Evolutionary conservation across 2,888 invertebrate species (phyloP).

Genomic region (Malthinus flaveolus): DNA sequence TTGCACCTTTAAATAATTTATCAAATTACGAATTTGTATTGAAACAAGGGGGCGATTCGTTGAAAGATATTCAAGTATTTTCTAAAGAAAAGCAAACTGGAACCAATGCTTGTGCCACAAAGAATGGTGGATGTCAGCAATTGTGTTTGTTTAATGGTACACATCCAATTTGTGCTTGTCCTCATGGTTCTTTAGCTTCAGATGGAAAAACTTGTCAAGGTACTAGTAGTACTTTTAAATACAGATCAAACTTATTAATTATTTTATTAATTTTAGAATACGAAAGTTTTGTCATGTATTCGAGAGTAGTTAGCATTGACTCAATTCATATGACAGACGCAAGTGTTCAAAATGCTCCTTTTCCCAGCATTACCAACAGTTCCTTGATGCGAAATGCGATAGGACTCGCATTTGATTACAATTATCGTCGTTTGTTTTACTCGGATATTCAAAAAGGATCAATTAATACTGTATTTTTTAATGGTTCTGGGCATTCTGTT

Average conservation of each 20-base stretch:
- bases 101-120: slow-evolving; percentile 64
- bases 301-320: slow-evolving; percentile 79
- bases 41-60: slow-evolving; percentile 64
- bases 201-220: slow-evolving; percentile 71
- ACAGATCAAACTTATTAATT: too few relatives aligned
- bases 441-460: slow-evolving; percentile 87
- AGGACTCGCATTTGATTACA: slow-evolving; percentile 79
- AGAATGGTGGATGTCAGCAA: slow-evolving; percentile 76
- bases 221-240: slow-evolving; percentile 1
- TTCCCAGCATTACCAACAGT: slow-evolving; percentile 70
- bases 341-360: slow-evolving; percentile 75
- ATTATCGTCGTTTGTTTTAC: slow-evolving; percentile 72
- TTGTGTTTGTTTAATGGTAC: slow-evolving; percentile 75
- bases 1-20: slow-evolving; percentile 65
- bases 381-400: slow-evolving; percentile 84
- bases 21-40: slow-evolving; percentile 60
- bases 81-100: slow-evolving; percentile 60
- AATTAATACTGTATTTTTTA: slow-evolving; percentile 80
- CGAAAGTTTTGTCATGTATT: slow-evolving; percentile 82
- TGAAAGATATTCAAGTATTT: slow-evolving; percentile 71
- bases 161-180: slow-evolving; percentile 74
- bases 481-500: slow-evolving; percentile 73
- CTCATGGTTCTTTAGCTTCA: slow-evolving; percentile 73
- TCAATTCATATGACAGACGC: slow-evolving; percentile 77
- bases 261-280: slow-evolving; percentile 61